Percentiles rank a stretch among this genome's conserved stretches.
These are phyloP conservation scores for Pseudorasbora parva DNA, from an alignment of 2,113 vertebrate genomes.

Conservation along the genomic window DNA sequence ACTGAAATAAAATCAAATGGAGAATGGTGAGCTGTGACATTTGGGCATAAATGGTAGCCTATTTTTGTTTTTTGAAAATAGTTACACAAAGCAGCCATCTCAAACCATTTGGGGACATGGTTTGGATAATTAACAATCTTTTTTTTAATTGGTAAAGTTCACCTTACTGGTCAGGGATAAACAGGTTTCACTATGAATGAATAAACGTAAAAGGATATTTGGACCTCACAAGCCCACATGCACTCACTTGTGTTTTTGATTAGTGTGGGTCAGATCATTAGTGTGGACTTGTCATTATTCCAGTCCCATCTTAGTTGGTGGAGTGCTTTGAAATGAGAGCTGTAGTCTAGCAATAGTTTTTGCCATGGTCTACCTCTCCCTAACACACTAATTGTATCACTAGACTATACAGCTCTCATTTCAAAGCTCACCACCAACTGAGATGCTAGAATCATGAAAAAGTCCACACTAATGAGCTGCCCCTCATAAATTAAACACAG, in stretches of 20 bases:
- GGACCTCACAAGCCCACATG: too few species aligned
- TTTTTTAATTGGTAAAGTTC: too few species aligned
- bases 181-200: too few species aligned
- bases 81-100: too few species aligned
- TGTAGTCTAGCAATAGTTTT: not conserved
- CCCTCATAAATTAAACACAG: too few species aligned
- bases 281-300: not conserved
- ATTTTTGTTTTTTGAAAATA: too few species aligned
- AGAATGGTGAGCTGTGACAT: not conserved
- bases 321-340: not conserved
- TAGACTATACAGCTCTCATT: not conserved
- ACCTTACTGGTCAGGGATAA: too few species aligned
- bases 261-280: not conserved
- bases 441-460: not conserved
- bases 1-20: not conserved
- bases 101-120: too few species aligned
- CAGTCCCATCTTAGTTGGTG: not conserved
- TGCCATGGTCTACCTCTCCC: too few species aligned
- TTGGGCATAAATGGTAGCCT: not conserved
- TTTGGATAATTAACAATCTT: too few species aligned
- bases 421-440: conserved; percentile 5
- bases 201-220: too few species aligned
- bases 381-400: not conserved
- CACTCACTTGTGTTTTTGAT: too few species aligned
- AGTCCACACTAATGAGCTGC: not conserved